A percentile compares a stretch with the other conserved stretches of the same genome.
phyloP scores from a whole-genome alignment of 2,888 invertebrate genomes.

The Tenthredo amoena region DNA sequence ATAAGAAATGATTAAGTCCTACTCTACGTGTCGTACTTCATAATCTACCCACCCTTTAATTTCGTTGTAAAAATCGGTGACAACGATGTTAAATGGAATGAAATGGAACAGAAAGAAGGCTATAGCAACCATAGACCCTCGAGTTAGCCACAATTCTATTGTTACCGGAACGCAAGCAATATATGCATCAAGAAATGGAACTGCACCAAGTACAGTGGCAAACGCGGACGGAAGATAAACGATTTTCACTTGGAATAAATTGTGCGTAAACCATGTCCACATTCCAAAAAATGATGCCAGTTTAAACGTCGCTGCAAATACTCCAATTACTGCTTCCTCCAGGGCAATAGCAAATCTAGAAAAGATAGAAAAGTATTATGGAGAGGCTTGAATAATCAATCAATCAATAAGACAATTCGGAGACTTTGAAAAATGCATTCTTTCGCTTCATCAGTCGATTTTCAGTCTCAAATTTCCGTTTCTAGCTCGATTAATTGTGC shows the following conservation, averaged over 20 bases:
- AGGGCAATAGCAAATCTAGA: conserved; percentile 89
- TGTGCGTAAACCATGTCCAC: conserved; percentile 99
- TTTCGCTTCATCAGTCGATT: neutral
- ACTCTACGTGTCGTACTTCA: neutral
- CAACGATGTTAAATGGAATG: conserved; percentile 94
- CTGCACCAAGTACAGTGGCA: conserved; percentile 95
- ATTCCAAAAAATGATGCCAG: conserved; percentile 98
- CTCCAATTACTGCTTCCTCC: conserved; percentile 94
- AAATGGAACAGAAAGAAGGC: conserved; percentile 91
- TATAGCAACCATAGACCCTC: conserved; percentile 91
- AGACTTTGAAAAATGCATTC: neutral
- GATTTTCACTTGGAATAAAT: conserved; percentile 95
- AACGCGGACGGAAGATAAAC: conserved; percentile 97
- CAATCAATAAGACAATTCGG: neutral
- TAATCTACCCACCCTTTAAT: conserved; percentile 91
- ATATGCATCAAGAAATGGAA: conserved; percentile 97
- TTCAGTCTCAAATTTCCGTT: neutral
- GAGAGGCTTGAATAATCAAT: neutral
- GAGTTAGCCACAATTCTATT: conserved; percentile 96
- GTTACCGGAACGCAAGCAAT: conserved; percentile 97
- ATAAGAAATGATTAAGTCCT: neutral
- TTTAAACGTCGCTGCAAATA: conserved; percentile 97
- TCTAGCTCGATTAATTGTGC: neutral
- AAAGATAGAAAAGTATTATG: neutral
- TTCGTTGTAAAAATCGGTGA: conserved; percentile 97